These are phyloP conservation scores for Symphodus melops DNA, from an alignment of 2,113 vertebrate genomes.

Conservation along the genomic window DNA sequence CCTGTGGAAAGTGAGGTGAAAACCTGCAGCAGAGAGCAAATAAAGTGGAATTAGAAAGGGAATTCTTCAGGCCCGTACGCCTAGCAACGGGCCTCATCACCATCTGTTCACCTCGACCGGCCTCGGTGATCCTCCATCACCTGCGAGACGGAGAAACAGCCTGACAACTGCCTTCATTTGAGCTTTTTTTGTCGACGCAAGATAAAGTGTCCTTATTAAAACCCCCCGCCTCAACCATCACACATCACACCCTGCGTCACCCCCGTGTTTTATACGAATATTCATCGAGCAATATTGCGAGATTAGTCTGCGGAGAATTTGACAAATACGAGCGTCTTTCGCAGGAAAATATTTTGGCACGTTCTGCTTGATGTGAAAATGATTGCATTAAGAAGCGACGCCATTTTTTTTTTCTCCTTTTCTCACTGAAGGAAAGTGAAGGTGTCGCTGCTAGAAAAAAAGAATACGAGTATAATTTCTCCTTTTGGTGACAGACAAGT, in stretches of 20 bases:
- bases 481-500: conserved; percentile 71
- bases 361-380: conserved; percentile 80
- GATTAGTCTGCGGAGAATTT: conserved; percentile 77
- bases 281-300: conserved; percentile 79
- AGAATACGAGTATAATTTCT: conserved; percentile 29
- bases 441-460: not conserved
- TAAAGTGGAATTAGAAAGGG: conserved; percentile 79
- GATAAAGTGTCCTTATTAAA: conserved; percentile 76
- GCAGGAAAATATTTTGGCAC: conserved; percentile 72
- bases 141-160: conserved; percentile 43
- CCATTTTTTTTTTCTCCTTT: conserved; percentile 44
- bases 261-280: conserved; percentile 64
- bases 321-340: conserved; percentile 76
- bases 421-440: conserved; percentile 18
- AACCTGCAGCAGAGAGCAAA: conserved; percentile 88
- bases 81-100: conserved; percentile 56
- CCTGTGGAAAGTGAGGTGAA: conserved; percentile 81
- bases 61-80: conserved; percentile 35
- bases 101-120: conserved; percentile 59
- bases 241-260: conserved; percentile 11
- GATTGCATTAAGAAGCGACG: conserved; percentile 73
- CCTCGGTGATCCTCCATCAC: conserved; percentile 60
- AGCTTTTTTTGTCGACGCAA: conserved; percentile 50
- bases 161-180: conserved; percentile 51
- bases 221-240: conserved; percentile 2